A percentile compares a stretch with the other conserved stretches of the same genome.
These are phyloP conservation scores for Gracilinanus agilis DNA, from an alignment of 2,113 vertebrate genomes.

Conservation along the genomic window DNA sequence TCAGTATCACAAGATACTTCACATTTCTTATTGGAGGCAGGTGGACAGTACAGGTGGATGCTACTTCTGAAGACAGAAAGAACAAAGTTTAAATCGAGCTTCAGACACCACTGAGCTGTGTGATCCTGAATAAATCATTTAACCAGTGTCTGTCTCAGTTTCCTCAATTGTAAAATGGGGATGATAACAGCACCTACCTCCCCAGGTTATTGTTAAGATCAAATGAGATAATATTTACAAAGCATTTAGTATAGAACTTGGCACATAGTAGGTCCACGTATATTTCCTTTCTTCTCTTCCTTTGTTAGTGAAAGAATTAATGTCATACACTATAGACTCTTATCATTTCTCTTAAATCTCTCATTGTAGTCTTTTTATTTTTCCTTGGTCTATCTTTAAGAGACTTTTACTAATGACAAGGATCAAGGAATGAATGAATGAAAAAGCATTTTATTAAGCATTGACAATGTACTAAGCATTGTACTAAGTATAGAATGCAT, in stretches of 20 bases:
- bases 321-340: background rate
- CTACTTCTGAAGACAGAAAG: background rate
- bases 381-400: background rate
- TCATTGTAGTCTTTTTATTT: background rate
- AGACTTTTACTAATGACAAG: background rate
- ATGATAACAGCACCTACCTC: too few species aligned
- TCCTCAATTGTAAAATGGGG: too few species aligned
- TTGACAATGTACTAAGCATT: background rate
- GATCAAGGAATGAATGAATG: background rate
- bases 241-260: too few species aligned
- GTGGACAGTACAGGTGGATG: background rate
- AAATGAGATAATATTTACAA: too few species aligned
- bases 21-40: background rate
- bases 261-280: too few species aligned
- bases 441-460: background rate
- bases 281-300: background rate
- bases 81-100: background rate
- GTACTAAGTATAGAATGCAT: background rate
- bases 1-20: background rate
- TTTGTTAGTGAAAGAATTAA: background rate
- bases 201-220: too few species aligned
- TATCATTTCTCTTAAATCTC: background rate
- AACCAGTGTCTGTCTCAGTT: background rate
- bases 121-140: background rate
- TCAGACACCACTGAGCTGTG: too few species aligned